A percentile compares a stretch with the other conserved stretches of the same genome.
Evolutionary conservation across 1,140 invertebrate genomes (phyloP).

Genomic region (Choristoneura fumiferana): DNA sequence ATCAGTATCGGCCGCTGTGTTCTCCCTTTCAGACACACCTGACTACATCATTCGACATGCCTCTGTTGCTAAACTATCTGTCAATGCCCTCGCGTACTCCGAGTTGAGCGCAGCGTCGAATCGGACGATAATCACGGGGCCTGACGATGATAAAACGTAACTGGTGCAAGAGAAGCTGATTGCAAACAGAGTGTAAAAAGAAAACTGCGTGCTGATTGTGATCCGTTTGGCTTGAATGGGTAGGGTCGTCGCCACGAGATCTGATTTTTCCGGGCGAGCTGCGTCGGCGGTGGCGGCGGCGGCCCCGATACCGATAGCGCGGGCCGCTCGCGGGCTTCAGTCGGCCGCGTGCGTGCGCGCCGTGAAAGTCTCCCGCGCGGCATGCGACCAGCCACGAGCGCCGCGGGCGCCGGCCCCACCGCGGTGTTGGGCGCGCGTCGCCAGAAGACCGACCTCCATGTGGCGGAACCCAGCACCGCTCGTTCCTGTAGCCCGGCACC

Average conservation of each 20-base stretch:
- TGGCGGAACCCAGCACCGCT: conserved; percentile 54
- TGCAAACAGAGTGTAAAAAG: conserved; percentile 69
- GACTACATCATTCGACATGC: conserved; percentile 48
- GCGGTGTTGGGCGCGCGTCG: conserved; percentile 54
- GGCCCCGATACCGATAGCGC: conserved; percentile 52
- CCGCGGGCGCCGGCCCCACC: conserved; percentile 22
- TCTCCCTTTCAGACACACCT: conserved; percentile 58
- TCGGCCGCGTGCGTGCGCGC: conserved; percentile 65
- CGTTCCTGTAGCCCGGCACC: conserved; percentile 64
- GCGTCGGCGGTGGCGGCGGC: conserved; percentile 35
- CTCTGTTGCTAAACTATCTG: conserved; percentile 41
- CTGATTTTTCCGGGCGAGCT: conserved; percentile 61
- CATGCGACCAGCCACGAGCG: conserved; percentile 55
- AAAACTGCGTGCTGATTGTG: conserved; percentile 56
- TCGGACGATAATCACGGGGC: not conserved
- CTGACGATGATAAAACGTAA: conserved; percentile 26
- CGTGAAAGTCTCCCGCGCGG: conserved; percentile 60
- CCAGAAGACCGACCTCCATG: conserved; percentile 74
- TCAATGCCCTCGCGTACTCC: conserved; percentile 32
- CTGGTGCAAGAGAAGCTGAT: conserved; percentile 20
- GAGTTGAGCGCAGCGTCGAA: too few relatives aligned
- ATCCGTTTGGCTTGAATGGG: conserved; percentile 69
- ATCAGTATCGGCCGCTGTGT: conserved; percentile 48
- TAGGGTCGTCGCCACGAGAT: conserved; percentile 68
- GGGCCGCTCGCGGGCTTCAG: conserved; percentile 52